Evolutionary conservation across 2,113 vertebrate species (phyloP).

Genomic region (Hemiprocne comata): DNA sequence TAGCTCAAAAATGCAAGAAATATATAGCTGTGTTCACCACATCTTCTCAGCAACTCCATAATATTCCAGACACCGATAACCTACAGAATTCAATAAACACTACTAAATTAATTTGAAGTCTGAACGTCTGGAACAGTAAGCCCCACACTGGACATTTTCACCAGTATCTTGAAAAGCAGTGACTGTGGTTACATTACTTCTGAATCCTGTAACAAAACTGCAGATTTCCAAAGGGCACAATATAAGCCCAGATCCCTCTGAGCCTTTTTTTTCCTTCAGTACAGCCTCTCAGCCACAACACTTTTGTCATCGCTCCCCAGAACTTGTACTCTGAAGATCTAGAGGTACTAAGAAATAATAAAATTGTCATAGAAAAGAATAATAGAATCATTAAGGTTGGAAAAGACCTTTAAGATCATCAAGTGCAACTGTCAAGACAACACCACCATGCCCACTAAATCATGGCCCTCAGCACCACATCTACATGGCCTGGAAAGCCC

Average conservation of each 20-base stretch:
- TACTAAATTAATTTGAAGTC: neutral
- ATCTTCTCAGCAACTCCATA: neutral
- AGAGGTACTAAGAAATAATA: neutral
- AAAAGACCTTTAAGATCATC: too few relatives aligned
- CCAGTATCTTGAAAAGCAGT: accelerated
- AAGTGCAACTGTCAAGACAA: too few relatives aligned
- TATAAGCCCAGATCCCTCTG: neutral
- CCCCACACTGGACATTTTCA: neutral
- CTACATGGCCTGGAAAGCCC: too few relatives aligned
- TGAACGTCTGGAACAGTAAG: neutral
- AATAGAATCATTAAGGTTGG: too few relatives aligned
- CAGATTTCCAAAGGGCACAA: neutral
- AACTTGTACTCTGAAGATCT: neutral
- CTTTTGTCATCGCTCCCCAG: neutral
- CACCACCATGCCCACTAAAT: too few relatives aligned
- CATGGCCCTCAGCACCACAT: too few relatives aligned
- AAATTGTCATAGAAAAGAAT: neutral
- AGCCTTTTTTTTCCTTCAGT: neutral
- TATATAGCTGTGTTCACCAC: accelerated
- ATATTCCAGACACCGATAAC: neutral
- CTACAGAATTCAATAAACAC: neutral
- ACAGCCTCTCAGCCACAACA: neutral
- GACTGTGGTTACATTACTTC: neutral
- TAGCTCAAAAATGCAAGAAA: neutral
- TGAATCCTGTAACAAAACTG: neutral